These are phyloP conservation scores for Papilio machaon DNA, from an alignment of 1,140 invertebrate genomes.

Conservation along the genomic window DNA sequence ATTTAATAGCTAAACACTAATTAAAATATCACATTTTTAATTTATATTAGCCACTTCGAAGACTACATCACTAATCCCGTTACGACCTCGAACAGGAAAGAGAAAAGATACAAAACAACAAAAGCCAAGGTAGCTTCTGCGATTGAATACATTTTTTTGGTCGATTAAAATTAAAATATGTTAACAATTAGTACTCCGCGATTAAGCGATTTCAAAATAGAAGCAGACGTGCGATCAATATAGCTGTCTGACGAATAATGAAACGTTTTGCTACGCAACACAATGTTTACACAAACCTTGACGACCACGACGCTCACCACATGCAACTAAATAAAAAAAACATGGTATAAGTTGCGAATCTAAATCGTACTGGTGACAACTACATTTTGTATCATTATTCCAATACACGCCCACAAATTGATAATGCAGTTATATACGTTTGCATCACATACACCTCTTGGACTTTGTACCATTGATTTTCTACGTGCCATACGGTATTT, in stretches of 20 bases:
- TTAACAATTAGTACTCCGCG: slow-evolving; percentile 48
- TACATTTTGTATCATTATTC: background rate
- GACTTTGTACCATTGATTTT: slow-evolving; percentile 35
- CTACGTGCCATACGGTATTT: slow-evolving; percentile 10
- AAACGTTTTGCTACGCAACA: slow-evolving; percentile 38
- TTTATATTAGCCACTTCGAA: slow-evolving; percentile 45
- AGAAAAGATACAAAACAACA: slow-evolving; percentile 73
- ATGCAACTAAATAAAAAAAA: slow-evolving; percentile 23
- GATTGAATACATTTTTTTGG: slow-evolving; percentile 73
- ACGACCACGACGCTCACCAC: slow-evolving; percentile 17
- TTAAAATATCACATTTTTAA: slow-evolving; percentile 67
- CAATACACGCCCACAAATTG: slow-evolving; percentile 35
- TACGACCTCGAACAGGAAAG: slow-evolving; percentile 76
- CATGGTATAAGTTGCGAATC: background rate
- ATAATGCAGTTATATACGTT: slow-evolving; percentile 31
- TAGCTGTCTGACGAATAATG: slow-evolving; percentile 60
- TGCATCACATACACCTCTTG: slow-evolving; percentile 32
- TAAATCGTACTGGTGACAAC: background rate
- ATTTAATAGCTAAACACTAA: slow-evolving; percentile 44
- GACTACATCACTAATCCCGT: slow-evolving; percentile 69
- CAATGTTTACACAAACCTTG: slow-evolving; percentile 37
- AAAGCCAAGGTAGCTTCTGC: slow-evolving; percentile 76
- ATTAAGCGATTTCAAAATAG: slow-evolving; percentile 42
- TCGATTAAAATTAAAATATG: slow-evolving; percentile 54
- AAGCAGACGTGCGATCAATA: slow-evolving; percentile 59